Conservation (phyloP, 2,113 vertebrate species). For the Rhizomys pruinosus region DNA sequence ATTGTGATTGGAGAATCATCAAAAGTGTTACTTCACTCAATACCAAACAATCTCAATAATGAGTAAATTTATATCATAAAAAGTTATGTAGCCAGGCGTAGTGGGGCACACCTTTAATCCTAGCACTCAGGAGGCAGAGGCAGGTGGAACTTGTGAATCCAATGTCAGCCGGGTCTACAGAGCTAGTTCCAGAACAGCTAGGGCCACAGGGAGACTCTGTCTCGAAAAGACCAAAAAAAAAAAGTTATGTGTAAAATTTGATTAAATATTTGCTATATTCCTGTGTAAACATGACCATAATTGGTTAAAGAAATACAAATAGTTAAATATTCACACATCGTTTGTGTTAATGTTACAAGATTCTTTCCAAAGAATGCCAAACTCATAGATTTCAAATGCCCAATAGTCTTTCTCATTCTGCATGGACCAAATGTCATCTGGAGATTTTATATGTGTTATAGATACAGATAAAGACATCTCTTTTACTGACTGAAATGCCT, state of each 20-base stretch:
- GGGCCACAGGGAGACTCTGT: too few species aligned
- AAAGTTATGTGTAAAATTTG: constrained; percentile 1
- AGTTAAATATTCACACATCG: not conserved
- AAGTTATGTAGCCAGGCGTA: too few species aligned
- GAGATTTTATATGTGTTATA: not conserved
- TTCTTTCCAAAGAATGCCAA: not conserved
- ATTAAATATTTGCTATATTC: constrained; percentile 4
- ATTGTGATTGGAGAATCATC: constrained; percentile 43
- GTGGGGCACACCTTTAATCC: too few species aligned
- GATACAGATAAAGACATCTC: not conserved
- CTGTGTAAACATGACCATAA: not conserved
- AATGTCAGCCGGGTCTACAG: too few species aligned
- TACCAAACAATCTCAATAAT: not conserved
- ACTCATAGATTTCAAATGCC: not conserved
- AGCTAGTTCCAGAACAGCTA: too few species aligned
- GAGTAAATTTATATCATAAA: not conserved
- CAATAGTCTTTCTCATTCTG: constrained; percentile 35
- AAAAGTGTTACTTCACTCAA: not conserved
- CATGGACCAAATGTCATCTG: not conserved
- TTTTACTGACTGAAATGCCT: not conserved
- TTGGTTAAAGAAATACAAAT: not conserved
- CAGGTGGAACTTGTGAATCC: too few species aligned
- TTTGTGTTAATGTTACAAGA: constrained; percentile 10
- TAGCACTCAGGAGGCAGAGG: too few species aligned
- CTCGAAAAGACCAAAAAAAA: too few species aligned